A percentile compares a stretch with the other conserved stretches of the same genome.
Evolutionary conservation across 2,113 vertebrate genomes (phyloP).

Genomic region (Thamnophis sirtalis): DNA sequence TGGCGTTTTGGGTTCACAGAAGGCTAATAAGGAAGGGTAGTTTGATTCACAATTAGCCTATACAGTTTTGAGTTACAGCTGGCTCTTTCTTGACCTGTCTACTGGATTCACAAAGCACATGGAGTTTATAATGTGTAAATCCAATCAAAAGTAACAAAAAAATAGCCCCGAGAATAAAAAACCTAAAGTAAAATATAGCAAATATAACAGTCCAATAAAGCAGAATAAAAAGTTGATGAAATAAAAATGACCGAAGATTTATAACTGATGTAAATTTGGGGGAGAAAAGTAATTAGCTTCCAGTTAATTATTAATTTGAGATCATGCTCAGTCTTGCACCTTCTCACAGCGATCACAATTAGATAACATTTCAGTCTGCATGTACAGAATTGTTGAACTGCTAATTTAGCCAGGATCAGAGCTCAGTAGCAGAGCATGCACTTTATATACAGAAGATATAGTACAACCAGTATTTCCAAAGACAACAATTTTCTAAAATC

Average conservation of each 20-base stretch:
- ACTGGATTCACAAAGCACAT: neutral
- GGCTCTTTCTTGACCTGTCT: neutral
- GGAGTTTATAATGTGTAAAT: neutral
- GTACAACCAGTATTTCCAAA: neutral
- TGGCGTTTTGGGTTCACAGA: neutral
- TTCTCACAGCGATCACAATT: neutral
- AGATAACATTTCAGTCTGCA: neutral
- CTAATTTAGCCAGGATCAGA: neutral
- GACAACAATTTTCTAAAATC: neutral
- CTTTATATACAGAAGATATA: neutral
- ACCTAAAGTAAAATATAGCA: neutral
- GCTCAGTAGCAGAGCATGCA: neutral
- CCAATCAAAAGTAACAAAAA: neutral
- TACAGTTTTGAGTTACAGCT: neutral
- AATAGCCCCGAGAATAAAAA: neutral
- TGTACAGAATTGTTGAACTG: neutral
- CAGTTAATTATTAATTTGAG: neutral
- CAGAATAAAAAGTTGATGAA: neutral
- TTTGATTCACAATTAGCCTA: neutral
- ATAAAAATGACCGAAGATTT: neutral
- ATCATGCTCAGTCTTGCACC: neutral
- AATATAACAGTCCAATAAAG: neutral
- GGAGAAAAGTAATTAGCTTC: neutral
- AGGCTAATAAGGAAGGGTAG: neutral
- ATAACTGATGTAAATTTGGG: neutral